Evolutionary conservation across 1,140 invertebrate genomes (phyloP).

Genomic region (Drosophila kikkawai): DNA sequence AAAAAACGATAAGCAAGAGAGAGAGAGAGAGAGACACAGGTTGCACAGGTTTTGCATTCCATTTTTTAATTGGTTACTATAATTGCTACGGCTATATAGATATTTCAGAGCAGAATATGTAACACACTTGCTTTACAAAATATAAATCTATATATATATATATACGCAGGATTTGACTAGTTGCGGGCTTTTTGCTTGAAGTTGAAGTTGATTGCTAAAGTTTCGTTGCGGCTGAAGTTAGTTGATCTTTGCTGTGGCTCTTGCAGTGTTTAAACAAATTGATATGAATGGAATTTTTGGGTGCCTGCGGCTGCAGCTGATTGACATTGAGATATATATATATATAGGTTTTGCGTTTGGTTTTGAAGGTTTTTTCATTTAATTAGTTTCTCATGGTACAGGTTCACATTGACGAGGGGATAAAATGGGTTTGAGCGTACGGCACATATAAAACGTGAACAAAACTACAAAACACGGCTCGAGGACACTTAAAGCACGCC

Average conservation of each 20-base stretch:
- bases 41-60: conserved; percentile 70
- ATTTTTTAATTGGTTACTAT: conserved; percentile 69
- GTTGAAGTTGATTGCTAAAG: conserved; percentile 34
- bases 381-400: conserved; percentile 32
- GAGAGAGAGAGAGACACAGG: conserved; percentile 64
- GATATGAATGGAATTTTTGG: conserved; percentile 33
- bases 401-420: conserved; percentile 41
- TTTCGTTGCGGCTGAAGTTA: conserved; percentile 49
- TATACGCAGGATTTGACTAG: conserved; percentile 36
- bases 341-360: conserved; percentile 22
- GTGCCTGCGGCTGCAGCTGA: conserved; percentile 32
- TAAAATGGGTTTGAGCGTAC: conserved; percentile 41
- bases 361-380: conserved; percentile 21
- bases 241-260: conserved; percentile 50
- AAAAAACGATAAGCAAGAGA: conserved; percentile 55
- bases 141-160: conserved; percentile 43
- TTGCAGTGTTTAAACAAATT: conserved; percentile 46
- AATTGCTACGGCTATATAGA: conserved; percentile 44
- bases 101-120: conserved; percentile 43
- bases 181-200: conserved; percentile 29
- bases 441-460: conserved; percentile 53
- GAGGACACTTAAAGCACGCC: conserved; percentile 74
- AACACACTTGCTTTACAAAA: conserved; percentile 69
- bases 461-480: conserved; percentile 43
- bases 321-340: conserved; percentile 21